These are phyloP conservation scores for Apamea anceps DNA, from an alignment of 2,888 invertebrate species.

Conservation along the genomic window DNA sequence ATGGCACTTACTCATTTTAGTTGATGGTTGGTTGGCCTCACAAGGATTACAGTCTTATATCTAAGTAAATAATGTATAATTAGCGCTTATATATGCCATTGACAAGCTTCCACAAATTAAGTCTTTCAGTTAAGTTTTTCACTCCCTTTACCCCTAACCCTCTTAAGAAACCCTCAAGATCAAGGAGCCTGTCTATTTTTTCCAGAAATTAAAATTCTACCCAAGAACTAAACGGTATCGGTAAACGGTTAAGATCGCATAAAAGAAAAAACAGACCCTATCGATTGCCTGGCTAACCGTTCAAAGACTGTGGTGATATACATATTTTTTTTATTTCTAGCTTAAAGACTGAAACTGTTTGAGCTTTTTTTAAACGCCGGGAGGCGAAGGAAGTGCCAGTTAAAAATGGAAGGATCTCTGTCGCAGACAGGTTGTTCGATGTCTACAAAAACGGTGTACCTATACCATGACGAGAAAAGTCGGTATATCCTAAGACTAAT, in stretches of 20 bases:
- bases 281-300: conserved; percentile 5
- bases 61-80: neutral
- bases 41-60: neutral
- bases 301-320: conserved; percentile 17
- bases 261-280: conserved; percentile 9
- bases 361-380: conserved; percentile 24
- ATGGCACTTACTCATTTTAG: neutral
- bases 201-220: conserved; percentile 11
- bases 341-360: neutral
- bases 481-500: neutral
- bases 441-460: conserved; percentile 29
- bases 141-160: neutral
- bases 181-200: neutral
- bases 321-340: conserved; percentile 11
- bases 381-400: conserved; percentile 5
- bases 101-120: neutral
- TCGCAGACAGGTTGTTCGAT: conserved; percentile 35
- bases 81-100: neutral
- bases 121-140: neutral
- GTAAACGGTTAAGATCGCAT: conserved; percentile 9
- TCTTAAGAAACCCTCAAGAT: neutral
- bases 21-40: neutral
- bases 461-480: conserved; percentile 15
- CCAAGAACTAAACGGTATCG: conserved; percentile 10
- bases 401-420: conserved; percentile 45